A percentile compares a stretch with the other conserved stretches of the same genome.
These are phyloP conservation scores for Solen grandis DNA, from an alignment of 1,140 invertebrate genomes.

Conservation along the genomic window DNA sequence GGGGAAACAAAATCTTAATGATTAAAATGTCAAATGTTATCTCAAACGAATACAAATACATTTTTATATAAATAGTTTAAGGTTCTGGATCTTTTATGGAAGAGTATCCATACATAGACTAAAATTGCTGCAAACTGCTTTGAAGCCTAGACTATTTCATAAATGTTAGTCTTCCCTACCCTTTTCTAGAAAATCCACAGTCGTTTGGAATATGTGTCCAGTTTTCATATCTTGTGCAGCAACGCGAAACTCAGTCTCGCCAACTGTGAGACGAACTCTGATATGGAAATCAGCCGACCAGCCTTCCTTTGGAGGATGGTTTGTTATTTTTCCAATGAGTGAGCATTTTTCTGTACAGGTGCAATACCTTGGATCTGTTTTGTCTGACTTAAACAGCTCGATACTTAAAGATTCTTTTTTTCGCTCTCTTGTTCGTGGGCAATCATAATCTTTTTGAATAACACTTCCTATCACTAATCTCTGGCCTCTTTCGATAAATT, in stretches of 20 bases:
- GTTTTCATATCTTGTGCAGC: conserved; percentile 8
- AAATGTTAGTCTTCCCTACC: too few relatives aligned
- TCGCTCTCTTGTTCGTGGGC: neutral
- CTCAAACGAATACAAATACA: too few relatives aligned
- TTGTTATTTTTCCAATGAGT: conserved; percentile 14
- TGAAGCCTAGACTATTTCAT: too few relatives aligned
- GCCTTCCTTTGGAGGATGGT: conserved; percentile 1
- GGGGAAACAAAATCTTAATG: too few relatives aligned
- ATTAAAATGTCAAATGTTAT: too few relatives aligned
- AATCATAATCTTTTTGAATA: neutral
- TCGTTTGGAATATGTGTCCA: conserved; percentile 4
- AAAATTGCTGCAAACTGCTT: too few relatives aligned
- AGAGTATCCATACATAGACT: too few relatives aligned
- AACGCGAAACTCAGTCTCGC: conserved; percentile 15
- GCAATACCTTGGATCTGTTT: conserved; percentile 26
- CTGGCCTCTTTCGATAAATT: conserved; percentile 19
- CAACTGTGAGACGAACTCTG: neutral
- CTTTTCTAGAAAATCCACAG: conserved; percentile 18
- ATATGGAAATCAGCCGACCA: conserved; percentile 8
- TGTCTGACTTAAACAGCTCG: neutral
- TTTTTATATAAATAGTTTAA: too few relatives aligned
- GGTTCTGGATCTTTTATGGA: too few relatives aligned
- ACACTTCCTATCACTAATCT: neutral
- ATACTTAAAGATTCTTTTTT: conserved; percentile 9
- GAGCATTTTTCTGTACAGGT: neutral